A percentile compares a stretch with the other conserved stretches of the same genome.
Evolutionary conservation across 1,140 invertebrate species (phyloP).

Genomic region (Aphaenogaster rudis): DNA sequence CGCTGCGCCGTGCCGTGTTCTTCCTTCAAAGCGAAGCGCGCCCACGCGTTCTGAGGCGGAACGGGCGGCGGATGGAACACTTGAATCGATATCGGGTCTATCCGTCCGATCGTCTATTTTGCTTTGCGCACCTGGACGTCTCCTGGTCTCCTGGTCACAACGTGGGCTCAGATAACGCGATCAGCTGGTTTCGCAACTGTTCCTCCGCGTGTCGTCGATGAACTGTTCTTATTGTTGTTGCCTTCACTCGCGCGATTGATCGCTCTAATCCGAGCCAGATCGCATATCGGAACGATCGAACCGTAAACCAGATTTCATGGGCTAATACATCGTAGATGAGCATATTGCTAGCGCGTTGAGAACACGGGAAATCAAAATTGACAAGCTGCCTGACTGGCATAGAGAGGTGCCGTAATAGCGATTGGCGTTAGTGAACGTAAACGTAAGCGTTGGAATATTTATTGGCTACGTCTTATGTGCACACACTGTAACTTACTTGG

Average conservation of each 20-base stretch:
- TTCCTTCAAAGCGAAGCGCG: not conserved
- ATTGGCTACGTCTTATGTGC: conserved; percentile 24
- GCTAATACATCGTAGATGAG: conserved; percentile 41
- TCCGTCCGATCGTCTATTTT: conserved; percentile 15
- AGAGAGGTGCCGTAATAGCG: conserved; percentile 39
- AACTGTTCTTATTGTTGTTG: conserved; percentile 30
- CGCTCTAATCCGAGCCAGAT: conserved; percentile 29
- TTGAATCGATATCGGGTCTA: conserved; percentile 28
- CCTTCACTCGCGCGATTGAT: conserved; percentile 30
- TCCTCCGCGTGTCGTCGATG: conserved; percentile 16
- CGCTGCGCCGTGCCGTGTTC: conserved; percentile 18
- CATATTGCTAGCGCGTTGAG: conserved; percentile 6
- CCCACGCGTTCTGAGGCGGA: conserved; percentile 41
- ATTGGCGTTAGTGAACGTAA: conserved; percentile 43
- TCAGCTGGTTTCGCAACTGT: conserved; percentile 27
- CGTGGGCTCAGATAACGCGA: not conserved
- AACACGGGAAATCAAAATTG: conserved; percentile 30
- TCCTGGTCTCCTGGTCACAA: not conserved
- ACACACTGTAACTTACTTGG: conserved; percentile 2
- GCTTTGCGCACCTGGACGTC: conserved; percentile 28
- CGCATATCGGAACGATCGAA: conserved; percentile 15
- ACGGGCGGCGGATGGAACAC: not conserved
- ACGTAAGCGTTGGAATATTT: conserved; percentile 35
- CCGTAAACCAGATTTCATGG: conserved; percentile 46
- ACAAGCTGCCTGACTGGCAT: conserved; percentile 26